Conservation (phyloP, 2,797 vertebrate genomes). For the Triplophysa bombifrons region DNA sequence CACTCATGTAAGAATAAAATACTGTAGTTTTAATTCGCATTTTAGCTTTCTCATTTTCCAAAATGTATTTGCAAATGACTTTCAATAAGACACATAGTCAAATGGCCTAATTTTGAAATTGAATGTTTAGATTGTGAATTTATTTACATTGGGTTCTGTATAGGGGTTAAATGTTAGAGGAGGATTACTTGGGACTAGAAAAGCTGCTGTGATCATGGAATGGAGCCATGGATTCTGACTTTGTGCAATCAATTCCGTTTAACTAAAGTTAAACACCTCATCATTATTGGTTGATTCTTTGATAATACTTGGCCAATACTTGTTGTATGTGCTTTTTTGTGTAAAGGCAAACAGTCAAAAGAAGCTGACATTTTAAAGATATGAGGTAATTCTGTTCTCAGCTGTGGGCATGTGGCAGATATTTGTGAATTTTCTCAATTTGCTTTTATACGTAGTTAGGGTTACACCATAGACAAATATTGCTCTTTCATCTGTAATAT, state of each 20-base stretch:
- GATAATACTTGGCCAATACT: background rate
- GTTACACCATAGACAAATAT: slow-evolving; percentile 50
- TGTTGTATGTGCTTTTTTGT: slow-evolving; percentile 6
- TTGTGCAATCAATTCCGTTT: slow-evolving; percentile 17
- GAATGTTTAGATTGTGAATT: slow-evolving; percentile 12
- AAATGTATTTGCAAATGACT: background rate
- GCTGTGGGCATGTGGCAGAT: background rate
- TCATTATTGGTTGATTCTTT: background rate
- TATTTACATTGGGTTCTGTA: background rate
- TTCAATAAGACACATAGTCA: background rate
- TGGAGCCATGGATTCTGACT: slow-evolving; percentile 34
- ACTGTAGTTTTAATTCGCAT: background rate
- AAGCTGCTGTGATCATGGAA: slow-evolving; percentile 23
- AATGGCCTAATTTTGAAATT: background rate
- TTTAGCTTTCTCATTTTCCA: too few relatives aligned
- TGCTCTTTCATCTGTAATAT: slow-evolving; percentile 43
- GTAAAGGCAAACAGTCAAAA: background rate
- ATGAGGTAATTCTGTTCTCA: slow-evolving; percentile 30
- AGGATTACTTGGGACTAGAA: background rate
- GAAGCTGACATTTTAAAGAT: background rate
- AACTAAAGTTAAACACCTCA: slow-evolving; percentile 17
- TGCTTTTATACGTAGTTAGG: slow-evolving; percentile 23
- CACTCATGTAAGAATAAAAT: background rate
- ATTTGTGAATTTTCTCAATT: slow-evolving; percentile 45
- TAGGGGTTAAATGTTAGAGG: slow-evolving; percentile 49